Evolutionary conservation across 2,888 invertebrate species (phyloP), one percentile per base, ranked within the genome.

Genomic region (Aporophyla lueneburgensis): DNA sequence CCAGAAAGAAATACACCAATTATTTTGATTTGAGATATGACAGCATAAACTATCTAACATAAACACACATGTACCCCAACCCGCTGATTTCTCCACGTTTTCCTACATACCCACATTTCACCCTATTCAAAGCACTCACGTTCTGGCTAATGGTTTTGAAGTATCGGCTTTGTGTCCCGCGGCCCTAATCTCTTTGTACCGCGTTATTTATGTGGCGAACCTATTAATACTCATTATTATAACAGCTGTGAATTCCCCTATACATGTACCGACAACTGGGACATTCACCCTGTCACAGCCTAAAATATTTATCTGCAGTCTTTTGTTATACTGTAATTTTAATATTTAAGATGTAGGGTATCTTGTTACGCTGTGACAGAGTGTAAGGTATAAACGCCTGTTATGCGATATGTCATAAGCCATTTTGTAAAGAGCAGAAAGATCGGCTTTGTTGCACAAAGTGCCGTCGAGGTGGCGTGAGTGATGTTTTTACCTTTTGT

Each of bases 131-230:
- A 85, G 78, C 74, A 77, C 83, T 83, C 78, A 71, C 84, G 78
- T 65, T 78, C 83, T 68, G 62, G 89, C 92, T 94, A 94, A 94
- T 94, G 94, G 93, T 92, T 93, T 91, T 94, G 91, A 93, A 94
- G 93, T 93, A 93, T 93, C 91, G 90, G 90, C 91, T 91, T 93
- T 93, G 90, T 93, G 88, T 90, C 85, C 89, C 87, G 88, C 85
- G 87, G 89, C 89, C 89, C 90, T 89, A 71, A 74, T 76, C 87
- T 83, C 90, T 90, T 91, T 91, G 90, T 91, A 85, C 84, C 78
- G 86, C 87, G 89, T 90, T 93, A 93, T 93, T 93, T 94, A 93
- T 93, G 91, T 90, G 91, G 90, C 89, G 78, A 87, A 89, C 90
- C 91, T 93, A 93, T 93, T 94, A 93, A 91, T 93, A 93, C 93